Evolutionary conservation across 2,797 vertebrate species (phyloP), one percentile per base, ranked within the genome.

Genomic region (Tenualosa ilisha): DNA sequence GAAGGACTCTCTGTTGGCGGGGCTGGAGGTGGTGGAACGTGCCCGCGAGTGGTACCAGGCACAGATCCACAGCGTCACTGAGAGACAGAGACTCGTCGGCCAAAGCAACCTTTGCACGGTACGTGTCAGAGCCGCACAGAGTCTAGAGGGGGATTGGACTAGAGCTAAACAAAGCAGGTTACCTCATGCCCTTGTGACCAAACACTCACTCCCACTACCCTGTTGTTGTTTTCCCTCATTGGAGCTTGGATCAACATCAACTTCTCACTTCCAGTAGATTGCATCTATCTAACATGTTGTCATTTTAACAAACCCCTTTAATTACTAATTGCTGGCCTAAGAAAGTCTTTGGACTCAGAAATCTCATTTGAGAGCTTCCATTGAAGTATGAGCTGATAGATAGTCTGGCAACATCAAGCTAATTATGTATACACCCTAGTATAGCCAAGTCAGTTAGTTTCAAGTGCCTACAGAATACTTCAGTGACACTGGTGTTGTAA

Each of bases 41-140:
- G 95, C 97, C 81, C 94, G 96, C 0, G 96, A 97, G 3, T 99
- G 98, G 98, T 98, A 97, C 94, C 97, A 96, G 90, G 96, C 95
- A 83, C 97, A 98, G 88, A 96, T 99, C 91, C 97, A 97, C 88
- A 93, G 93, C 8, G 96, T 98, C 86, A 97, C 96, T 20, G 97
- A 98, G 84, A 96, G 94, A 31, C 98, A 98, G 95, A 93, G 90
- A 83, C 96, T 94, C 31, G 90, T 98, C 40, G 96, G 97, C 72
- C 96, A 95, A 90, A 95, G 90, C 90, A 92, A 93, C 82, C 93
- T 91, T 54, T 89, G 91, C 85, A 81, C 86, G 0, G 98, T 98
- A 63, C 54, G 93, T 88, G 43, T 20, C 56, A 83, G 49, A 82
- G 53, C 12, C n/a, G 26, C 26, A 46, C 13, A n/a, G 5, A 20